Evolutionary conservation across 2,797 vertebrate species (phyloP), one percentile per base, ranked within the genome.

Genomic region (Morelia viridis): DNA sequence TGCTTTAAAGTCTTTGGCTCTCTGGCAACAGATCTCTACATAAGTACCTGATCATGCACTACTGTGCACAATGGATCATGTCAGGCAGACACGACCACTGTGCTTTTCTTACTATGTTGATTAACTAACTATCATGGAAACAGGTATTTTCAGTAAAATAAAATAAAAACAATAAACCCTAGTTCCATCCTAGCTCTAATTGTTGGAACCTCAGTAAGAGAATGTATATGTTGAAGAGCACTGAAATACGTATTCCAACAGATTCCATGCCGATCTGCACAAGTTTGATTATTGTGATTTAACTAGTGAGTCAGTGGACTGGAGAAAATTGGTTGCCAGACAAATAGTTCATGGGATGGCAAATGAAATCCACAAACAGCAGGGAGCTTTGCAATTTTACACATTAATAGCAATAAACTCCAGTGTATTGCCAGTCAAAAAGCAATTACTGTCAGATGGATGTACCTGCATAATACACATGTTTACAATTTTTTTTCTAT

Each of bases 81-180:
- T 53, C 50, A 53, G 50, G 50, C 50, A 53, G 6, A 53, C 50
- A 53, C 8, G 50, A 8, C 50, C 50, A 7, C 50, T 84, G 26
- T 83, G 95, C 64, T 65, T 94, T 94, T 94, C 64, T 93, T 95
- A 93, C 92, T 89, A 87, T 88, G 88, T 88, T 95, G 95, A 96
- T 96, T 96, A 95, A 96, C 94, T 96, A 95, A 96, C 94, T 96
- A 95, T 94, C 94, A 96, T 90, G 84, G 92, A 61, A 95, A 58
- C 91, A 94, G 93, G 92, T 94, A 62, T 58, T 35, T 22, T 35
- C 19, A 26, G 28, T 35, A 95, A 95, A 50, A 10, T 57, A 85
- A 35, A 53, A 53, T 53, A 53, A 53, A 53, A 53, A 53, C 6
- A 53, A 53, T 53, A 53, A 53, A 9, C 50, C 50, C 50, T 53